Evolutionary conservation across 1,140 invertebrate species (phyloP), one percentile per base, ranked within the genome.

Genomic region (Drosophila trapezifrons): DNA sequence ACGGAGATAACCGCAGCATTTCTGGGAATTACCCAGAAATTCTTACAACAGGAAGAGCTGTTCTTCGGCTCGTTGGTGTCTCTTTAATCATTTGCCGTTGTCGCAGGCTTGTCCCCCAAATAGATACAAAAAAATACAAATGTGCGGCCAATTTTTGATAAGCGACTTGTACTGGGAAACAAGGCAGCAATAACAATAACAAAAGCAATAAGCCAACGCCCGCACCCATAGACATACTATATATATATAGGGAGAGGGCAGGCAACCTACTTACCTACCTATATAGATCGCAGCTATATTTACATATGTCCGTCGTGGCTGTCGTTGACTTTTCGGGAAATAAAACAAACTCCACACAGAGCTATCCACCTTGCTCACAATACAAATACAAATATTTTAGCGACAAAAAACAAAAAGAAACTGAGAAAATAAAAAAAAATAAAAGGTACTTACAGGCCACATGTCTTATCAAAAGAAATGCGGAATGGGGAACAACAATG

Each of bases 371-470:
- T 82, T 78, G 62, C 81, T 52, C 56, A 47, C 84, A 73, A 56
- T 69, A 60, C 63, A 78, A 85, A 80, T 47, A 82, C 80, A 87
- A 87, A 87, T 89, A 87, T 83, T 86, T 86, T 86, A 86, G 83
- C 76, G 65, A 67, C 58, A 56, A 63, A 37, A 74, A 74, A 22
- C 5, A 38, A 67, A 54, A 83, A 75, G 29, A 66, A 43, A 27
- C 18, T 29, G 35, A 29, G 29, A 13, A 15, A 54, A 27, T 27
- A 25, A 15, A 47, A 29, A 49, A 67, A 67, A 59, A 49, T 47
- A 27, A 64, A 77, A 76, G 45, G 40, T 52, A 54, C 56, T 66
- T 71, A 57, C 62, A 55, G 38, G 54, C 60, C 51, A 58, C 72
- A 75, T 57, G 60, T 76, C 75, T 65, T 65, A 65, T 66, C 59